Evolutionary conservation across 53 echinoderm and acorn worm species (phyloP).

Genomic region (Arbacia lixula): DNA sequence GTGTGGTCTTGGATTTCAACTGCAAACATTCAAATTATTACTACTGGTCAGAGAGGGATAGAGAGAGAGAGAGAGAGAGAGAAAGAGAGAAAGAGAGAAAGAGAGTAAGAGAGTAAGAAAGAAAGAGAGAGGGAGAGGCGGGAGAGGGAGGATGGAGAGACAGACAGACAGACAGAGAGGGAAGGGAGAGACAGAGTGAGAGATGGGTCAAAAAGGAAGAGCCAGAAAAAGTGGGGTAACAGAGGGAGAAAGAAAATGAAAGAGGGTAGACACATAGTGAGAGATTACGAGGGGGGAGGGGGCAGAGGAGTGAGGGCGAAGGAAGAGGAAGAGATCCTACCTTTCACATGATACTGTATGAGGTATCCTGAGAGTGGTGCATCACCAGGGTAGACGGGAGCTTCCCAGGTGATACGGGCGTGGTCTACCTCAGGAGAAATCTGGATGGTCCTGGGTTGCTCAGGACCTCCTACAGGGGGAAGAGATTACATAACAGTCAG

Average conservation of each 20-base stretch:
- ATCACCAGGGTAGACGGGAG: constrained; percentile 62
- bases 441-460: constrained; percentile 56
- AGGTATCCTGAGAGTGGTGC: constrained; percentile 76
- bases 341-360: constrained; percentile 72
- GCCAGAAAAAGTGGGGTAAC: not conserved
- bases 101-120: not conserved
- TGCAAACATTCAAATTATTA: not conserved
- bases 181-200: not conserved
- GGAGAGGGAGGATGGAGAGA: not conserved
- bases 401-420: constrained; percentile 71
- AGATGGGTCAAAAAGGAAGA: too few species aligned
- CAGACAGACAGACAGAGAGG: not conserved
- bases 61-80: not conserved
- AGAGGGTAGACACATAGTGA: too few species aligned
- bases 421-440: constrained; percentile 26
- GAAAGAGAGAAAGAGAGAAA: not conserved
- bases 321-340: constrained; percentile 47
- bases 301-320: not conserved
- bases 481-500: too few species aligned
- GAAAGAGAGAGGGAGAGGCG: not conserved
- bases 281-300: not conserved
- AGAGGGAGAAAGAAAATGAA: not conserved
- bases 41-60: not conserved
- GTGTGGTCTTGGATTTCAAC: not conserved
- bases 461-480: constrained; percentile 73